Percentiles rank a stretch among this genome's conserved stretches.
Evolutionary conservation across 2,113 vertebrate genomes (phyloP).

Genomic region (Callionymus lyra): DNA sequence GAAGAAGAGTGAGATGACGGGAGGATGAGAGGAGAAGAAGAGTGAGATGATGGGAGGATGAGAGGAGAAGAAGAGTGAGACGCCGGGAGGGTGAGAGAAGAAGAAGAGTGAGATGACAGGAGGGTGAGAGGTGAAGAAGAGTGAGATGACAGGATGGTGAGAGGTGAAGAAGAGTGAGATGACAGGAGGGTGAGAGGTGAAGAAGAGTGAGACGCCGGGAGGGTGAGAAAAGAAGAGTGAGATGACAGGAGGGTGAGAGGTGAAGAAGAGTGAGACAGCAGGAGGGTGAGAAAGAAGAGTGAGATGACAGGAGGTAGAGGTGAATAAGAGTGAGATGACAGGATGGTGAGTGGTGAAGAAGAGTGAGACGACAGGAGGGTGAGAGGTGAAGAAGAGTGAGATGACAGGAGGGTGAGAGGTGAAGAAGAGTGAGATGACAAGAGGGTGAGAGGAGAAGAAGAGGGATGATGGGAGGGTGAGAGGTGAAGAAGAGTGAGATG

Average conservation of each 20-base stretch:
- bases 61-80: constrained; percentile 31
- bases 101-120: constrained; percentile 9
- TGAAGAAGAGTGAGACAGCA: too few relatives aligned
- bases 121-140: neutral
- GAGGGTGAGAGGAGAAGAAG: too few relatives aligned
- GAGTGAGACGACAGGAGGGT: constrained; percentile 55
- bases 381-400: constrained; percentile 30
- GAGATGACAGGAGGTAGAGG: too few relatives aligned
- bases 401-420: constrained; percentile 51
- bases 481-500: too few relatives aligned
- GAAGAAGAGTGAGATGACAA: too few relatives aligned
- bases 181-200: neutral
- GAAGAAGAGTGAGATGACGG: constrained; percentile 2
- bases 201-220: neutral
- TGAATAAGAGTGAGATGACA: too few relatives aligned
- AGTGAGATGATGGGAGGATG: constrained; percentile 51
- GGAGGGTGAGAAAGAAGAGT: too few relatives aligned
- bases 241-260: neutral
- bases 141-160: too few relatives aligned
- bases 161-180: too few relatives aligned
- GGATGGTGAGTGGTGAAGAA: constrained; percentile 4
- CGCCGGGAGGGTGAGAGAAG: constrained; percentile 44
- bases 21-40: constrained; percentile 14
- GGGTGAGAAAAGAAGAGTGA: neutral
- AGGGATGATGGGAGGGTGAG: too few relatives aligned